Percentiles rank a stretch among this genome's conserved stretches.
phyloP scores from a whole-genome alignment of 2,888 invertebrate species.

The Pomacea canaliculata region DNA sequence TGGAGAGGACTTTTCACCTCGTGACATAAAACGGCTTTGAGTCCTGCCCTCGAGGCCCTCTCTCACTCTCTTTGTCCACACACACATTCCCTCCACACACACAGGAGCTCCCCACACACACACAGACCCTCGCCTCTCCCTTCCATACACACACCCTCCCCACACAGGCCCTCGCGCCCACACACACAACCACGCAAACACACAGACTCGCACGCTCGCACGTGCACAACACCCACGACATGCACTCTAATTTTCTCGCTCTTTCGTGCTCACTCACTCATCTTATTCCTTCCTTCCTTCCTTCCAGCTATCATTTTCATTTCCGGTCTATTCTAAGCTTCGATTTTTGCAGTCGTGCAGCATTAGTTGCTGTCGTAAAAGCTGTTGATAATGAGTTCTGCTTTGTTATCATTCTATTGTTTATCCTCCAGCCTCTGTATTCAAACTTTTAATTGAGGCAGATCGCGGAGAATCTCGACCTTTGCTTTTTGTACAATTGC shows the following conservation, averaged over 20 bases:
- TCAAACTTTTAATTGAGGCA: too few relatives aligned
- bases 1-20: too few relatives aligned
- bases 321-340: neutral
- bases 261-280: neutral
- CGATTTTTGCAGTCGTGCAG: too few relatives aligned
- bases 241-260: neutral
- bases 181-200: neutral
- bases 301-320: neutral
- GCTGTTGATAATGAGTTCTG: too few relatives aligned
- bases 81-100: neutral
- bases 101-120: neutral
- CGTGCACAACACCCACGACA: neutral
- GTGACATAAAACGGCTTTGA: too few relatives aligned
- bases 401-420: too few relatives aligned
- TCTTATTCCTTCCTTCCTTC: neutral
- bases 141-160: neutral
- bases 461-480: too few relatives aligned
- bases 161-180: neutral
- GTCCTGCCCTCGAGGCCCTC: neutral
- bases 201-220: neutral
- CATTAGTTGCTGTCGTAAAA: too few relatives aligned
- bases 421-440: too few relatives aligned
- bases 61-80: neutral
- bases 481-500: too few relatives aligned
- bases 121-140: neutral